A percentile compares a stretch with the other conserved stretches of the same genome.
Conservation (phyloP, 2,888 invertebrate genomes). For the Caradrina clavipalpis region DNA sequence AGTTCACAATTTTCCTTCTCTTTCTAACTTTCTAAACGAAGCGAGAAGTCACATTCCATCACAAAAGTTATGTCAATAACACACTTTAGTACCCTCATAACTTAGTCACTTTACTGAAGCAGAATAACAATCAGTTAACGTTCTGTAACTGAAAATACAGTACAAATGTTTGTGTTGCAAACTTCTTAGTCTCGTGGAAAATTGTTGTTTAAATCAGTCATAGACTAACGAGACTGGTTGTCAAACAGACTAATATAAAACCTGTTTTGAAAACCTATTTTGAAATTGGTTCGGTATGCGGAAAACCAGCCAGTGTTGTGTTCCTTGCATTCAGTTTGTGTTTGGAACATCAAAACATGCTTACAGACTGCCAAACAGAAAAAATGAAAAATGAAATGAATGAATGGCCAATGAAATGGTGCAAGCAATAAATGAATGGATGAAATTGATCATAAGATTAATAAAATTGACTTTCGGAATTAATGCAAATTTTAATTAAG, state of each 20-base stretch:
- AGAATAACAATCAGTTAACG: slow-evolving; percentile 11
- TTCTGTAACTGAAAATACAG: slow-evolving; percentile 12
- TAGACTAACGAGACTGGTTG: not conserved
- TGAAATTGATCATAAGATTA: too few relatives aligned
- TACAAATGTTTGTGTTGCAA: not conserved
- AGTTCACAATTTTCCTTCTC: not conserved
- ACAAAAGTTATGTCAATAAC: slow-evolving; percentile 21
- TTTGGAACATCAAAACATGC: not conserved
- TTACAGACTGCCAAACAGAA: too few relatives aligned
- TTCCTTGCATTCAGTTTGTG: not conserved
- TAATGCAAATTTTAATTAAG: too few relatives aligned
- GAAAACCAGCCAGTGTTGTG: not conserved
- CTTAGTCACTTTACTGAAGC: slow-evolving; percentile 19
- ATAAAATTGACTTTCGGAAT: too few relatives aligned
- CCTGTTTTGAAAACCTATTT: slow-evolving; percentile 10
- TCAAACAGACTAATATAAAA: slow-evolving; percentile 27
- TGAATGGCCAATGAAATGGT: too few relatives aligned
- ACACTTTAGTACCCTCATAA: slow-evolving; percentile 30
- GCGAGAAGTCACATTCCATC: slow-evolving; percentile 19
- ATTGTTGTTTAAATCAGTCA: slow-evolving; percentile 4
- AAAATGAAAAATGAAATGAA: too few relatives aligned
- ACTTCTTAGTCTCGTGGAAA: slow-evolving; percentile 4
- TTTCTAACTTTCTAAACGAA: slow-evolving; percentile 21
- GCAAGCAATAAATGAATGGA: too few relatives aligned
- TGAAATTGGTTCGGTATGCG: slow-evolving; percentile 6